phyloP scores from a whole-genome alignment of 1,140 invertebrate genomes.

The Drosophila ohnishii region DNA sequence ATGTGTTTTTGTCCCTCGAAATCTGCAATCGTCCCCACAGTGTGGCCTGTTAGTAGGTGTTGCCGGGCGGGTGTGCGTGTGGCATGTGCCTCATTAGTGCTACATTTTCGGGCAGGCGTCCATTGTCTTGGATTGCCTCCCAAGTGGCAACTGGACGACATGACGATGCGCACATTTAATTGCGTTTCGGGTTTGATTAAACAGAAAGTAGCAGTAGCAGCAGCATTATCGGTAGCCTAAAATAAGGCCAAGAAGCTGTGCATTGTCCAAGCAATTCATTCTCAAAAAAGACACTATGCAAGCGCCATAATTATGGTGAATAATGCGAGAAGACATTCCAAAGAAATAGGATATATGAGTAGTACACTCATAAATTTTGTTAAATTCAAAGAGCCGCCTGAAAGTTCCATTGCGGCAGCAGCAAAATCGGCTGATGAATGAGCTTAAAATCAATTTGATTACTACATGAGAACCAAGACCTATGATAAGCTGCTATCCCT shows the following conservation, averaged over 20 bases:
- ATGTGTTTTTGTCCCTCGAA: not conserved
- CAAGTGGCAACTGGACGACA: constrained; percentile 53
- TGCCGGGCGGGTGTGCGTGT: constrained; percentile 19
- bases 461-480: not conserved
- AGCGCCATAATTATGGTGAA: constrained; percentile 23
- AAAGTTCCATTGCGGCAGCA: not conserved
- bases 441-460: constrained; percentile 1
- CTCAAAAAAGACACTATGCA: not conserved
- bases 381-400: not conserved
- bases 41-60: not conserved
- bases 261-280: constrained; percentile 22
- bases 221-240: not conserved
- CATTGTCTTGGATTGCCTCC: constrained; percentile 48
- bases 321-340: not conserved
- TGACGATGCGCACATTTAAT: constrained; percentile 58
- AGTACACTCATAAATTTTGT: not conserved
- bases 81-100: constrained; percentile 62
- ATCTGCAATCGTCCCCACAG: not conserved
- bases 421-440: not conserved
- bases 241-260: constrained; percentile 29
- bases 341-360: not conserved
- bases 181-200: constrained; percentile 60
- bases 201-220: constrained; percentile 34
- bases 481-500: not conserved
- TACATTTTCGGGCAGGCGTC: constrained; percentile 41